Conservation (phyloP, 2,888 invertebrate species). For the Ctenicera cuprea region DNA sequence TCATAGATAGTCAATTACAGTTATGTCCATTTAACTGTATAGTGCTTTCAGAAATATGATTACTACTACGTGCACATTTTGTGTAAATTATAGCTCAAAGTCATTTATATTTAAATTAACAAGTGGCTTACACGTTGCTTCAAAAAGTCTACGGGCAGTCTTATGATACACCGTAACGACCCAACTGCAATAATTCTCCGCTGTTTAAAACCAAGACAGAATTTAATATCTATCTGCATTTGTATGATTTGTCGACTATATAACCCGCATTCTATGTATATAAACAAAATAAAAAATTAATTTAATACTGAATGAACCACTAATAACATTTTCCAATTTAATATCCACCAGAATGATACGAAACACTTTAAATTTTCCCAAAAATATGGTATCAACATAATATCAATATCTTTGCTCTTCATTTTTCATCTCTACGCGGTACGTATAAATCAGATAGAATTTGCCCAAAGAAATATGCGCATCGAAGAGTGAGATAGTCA, state of each 20-base stretch:
- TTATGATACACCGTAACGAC: no score
- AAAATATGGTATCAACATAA: not conserved
- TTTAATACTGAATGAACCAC: no score
- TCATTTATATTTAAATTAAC: conserved; percentile 5
- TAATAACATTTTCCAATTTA: no score
- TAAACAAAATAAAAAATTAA: no score
- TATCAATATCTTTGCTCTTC: conserved; percentile 21
- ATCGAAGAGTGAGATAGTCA: conserved; percentile 40
- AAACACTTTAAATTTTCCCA: no score
- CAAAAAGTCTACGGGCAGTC: no score
- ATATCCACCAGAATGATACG: no score
- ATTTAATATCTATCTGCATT: no score
- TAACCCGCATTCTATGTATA: no score
- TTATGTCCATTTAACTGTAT: conserved; percentile 26
- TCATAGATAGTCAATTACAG: conserved; percentile 22
- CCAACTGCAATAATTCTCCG: no score
- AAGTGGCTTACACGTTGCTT: not conserved
- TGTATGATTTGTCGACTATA: no score
- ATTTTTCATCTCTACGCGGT: conserved; percentile 21
- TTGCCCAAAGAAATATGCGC: conserved; percentile 34
- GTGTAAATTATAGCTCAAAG: not conserved
- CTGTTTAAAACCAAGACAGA: no score
- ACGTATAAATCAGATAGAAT: conserved; percentile 33
- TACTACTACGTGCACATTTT: not conserved
- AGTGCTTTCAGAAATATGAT: not conserved